A percentile compares a stretch with the other conserved stretches of the same genome.
Evolutionary conservation across 2,113 vertebrate genomes (phyloP).

Genomic region (Mustela lutreola): DNA sequence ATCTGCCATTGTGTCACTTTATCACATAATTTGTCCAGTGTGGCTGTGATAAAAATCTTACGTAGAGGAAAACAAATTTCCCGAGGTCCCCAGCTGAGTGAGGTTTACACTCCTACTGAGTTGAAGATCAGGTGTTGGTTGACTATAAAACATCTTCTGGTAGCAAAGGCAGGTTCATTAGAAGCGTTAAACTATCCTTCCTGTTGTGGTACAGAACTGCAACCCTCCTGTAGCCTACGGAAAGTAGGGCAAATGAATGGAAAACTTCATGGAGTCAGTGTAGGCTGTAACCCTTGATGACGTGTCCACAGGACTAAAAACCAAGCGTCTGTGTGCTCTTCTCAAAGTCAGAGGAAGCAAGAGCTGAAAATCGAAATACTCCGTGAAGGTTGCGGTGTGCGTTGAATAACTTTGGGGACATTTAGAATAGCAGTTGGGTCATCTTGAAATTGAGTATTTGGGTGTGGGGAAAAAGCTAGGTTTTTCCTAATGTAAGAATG

Average conservation of each 20-base stretch:
- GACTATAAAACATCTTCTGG: conserved; percentile 11
- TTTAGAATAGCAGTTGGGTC: background rate
- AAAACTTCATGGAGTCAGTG: background rate
- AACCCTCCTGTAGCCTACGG: background rate
- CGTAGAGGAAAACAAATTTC: conserved; percentile 26
- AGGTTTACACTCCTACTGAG: background rate
- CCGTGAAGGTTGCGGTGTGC: background rate
- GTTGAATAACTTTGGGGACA: background rate
- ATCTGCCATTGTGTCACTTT: background rate
- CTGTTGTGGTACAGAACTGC: background rate
- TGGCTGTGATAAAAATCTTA: conserved; percentile 30
- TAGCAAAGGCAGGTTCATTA: background rate
- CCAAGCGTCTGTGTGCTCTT: background rate
- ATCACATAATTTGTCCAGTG: background rate
- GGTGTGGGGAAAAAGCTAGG: background rate
- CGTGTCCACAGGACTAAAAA: background rate
- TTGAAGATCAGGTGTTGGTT: conserved; percentile 20
- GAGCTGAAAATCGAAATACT: background rate
- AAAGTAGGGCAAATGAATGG: background rate
- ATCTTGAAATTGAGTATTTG: background rate
- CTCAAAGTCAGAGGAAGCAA: background rate
- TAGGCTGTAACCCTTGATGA: background rate
- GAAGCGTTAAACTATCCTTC: background rate
- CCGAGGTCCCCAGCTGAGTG: background rate
- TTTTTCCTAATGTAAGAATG: background rate